Percentiles rank a stretch among this genome's conserved stretches.
These are phyloP conservation scores for Choristoneura rosaceana DNA, from an alignment of 2,888 invertebrate species.

Conservation along the genomic window DNA sequence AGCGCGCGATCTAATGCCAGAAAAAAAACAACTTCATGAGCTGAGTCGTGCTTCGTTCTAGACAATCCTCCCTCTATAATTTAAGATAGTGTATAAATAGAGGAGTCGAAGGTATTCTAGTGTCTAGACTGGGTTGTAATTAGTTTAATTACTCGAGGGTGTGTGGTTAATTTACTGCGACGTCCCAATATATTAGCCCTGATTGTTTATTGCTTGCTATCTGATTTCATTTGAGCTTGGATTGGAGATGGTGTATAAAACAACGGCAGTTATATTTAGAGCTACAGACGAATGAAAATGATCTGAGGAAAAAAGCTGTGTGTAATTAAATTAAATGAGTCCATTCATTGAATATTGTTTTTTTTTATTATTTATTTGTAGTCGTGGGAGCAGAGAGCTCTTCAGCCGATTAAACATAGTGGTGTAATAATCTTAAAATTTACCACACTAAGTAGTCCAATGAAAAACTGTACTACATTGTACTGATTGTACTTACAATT, in stretches of 20 bases:
- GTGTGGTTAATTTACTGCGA: conserved; percentile 33
- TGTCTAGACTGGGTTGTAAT: conserved; percentile 39
- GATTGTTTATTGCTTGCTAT: conserved; percentile 31
- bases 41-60: conserved; percentile 61
- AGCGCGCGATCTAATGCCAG: conserved; percentile 37
- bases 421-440: no score
- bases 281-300: neutral
- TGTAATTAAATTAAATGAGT: no score
- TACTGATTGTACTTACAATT: neutral
- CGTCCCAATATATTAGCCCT: conserved; percentile 20
- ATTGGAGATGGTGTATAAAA: neutral
- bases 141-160: conserved; percentile 39
- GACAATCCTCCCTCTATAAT: conserved; percentile 59
- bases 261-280: neutral
- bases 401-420: no score
- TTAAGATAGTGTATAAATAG: conserved; percentile 57
- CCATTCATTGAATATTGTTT: no score
- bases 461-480: neutral
- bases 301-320: no score
- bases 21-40: conserved; percentile 57
- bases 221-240: conserved; percentile 17
- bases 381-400: no score
- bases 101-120: conserved; percentile 46
- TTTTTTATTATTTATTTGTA: no score
- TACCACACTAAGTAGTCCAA: neutral